Conservation (phyloP, 2,797 vertebrate genomes). For the Melanogrammus aeglefinus region DNA sequence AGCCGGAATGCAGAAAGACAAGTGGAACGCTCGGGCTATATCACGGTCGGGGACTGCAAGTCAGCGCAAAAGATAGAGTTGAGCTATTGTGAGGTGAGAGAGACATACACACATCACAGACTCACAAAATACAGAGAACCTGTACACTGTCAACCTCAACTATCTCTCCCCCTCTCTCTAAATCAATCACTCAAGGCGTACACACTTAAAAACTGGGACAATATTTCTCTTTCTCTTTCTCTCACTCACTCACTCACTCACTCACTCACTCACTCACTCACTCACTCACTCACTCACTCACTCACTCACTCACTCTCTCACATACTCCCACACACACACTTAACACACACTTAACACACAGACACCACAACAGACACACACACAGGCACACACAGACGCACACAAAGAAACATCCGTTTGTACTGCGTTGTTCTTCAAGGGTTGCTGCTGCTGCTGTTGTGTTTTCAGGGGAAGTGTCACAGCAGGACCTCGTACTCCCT, state of each 20-base stretch:
- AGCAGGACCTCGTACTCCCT: slow-evolving; percentile 88
- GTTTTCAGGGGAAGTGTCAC: slow-evolving; percentile 85
- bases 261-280: too few species aligned
- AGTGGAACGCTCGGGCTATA: slow-evolving; percentile 75
- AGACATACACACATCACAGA: background rate
- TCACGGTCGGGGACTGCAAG: slow-evolving; percentile 82
- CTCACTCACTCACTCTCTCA: too few species aligned
- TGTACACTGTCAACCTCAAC: background rate
- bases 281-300: too few species aligned
- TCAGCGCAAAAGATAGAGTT: slow-evolving; percentile 82
- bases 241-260: background rate
- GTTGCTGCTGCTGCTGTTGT: background rate
- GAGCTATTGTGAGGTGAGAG: slow-evolving; percentile 88
- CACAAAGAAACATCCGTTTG: too few species aligned
- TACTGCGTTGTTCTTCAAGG: too few species aligned
- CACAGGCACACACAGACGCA: background rate
- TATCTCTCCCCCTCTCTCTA: background rate
- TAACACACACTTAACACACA: too few species aligned
- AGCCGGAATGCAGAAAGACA: slow-evolving; percentile 82
- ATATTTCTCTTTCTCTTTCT: background rate
- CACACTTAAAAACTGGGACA: too few species aligned
- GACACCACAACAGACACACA: background rate
- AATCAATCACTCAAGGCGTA: too few species aligned
- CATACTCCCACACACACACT: too few species aligned
- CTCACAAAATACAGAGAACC: background rate